Percentiles rank a stretch among this genome's conserved stretches.
Evolutionary conservation across 2,797 vertebrate species (phyloP).

Genomic region (Etheostoma nigrum): DNA sequence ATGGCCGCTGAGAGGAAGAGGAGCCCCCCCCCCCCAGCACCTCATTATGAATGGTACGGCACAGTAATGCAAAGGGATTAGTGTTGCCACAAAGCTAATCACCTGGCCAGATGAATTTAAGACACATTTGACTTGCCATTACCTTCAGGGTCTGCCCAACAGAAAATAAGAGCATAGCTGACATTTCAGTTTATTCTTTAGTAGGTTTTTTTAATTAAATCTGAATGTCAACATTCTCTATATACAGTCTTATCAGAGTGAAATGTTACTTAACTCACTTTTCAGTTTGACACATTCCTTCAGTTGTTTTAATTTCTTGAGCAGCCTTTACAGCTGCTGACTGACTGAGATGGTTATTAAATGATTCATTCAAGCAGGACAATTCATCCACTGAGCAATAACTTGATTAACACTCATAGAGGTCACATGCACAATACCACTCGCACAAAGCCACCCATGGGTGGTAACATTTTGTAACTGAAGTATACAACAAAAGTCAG

Average conservation of each 20-base stretch:
- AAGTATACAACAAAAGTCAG: not conserved
- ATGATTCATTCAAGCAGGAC: slow-evolving; percentile 43
- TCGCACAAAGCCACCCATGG: slow-evolving; percentile 5
- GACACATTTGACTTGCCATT: slow-evolving; percentile 35
- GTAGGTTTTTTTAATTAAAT: slow-evolving; percentile 24
- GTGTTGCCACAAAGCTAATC: slow-evolving; percentile 24
- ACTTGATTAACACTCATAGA: slow-evolving; percentile 56
- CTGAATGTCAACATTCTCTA: slow-evolving; percentile 38
- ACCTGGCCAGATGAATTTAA: slow-evolving; percentile 25
- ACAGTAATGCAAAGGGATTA: slow-evolving; percentile 19
- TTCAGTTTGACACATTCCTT: slow-evolving; percentile 2
- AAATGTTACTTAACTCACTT: not conserved
- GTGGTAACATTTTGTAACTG: not conserved
- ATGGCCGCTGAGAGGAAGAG: slow-evolving; percentile 55
- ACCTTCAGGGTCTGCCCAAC: slow-evolving; percentile 13
- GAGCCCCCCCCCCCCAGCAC: slow-evolving; percentile 33
- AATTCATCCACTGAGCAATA: slow-evolving; percentile 48
- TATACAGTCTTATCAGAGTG: not conserved
- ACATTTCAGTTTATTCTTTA: slow-evolving; percentile 45
- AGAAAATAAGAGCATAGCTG: slow-evolving; percentile 15
- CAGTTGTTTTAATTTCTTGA: slow-evolving; percentile 15
- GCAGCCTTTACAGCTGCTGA: slow-evolving; percentile 18
- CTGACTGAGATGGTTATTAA: slow-evolving; percentile 32
- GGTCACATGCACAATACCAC: slow-evolving; percentile 36
- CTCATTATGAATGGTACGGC: slow-evolving; percentile 40